Conservation (phyloP, 2,797 vertebrate species). For the Oreortyx pictus region DNA sequence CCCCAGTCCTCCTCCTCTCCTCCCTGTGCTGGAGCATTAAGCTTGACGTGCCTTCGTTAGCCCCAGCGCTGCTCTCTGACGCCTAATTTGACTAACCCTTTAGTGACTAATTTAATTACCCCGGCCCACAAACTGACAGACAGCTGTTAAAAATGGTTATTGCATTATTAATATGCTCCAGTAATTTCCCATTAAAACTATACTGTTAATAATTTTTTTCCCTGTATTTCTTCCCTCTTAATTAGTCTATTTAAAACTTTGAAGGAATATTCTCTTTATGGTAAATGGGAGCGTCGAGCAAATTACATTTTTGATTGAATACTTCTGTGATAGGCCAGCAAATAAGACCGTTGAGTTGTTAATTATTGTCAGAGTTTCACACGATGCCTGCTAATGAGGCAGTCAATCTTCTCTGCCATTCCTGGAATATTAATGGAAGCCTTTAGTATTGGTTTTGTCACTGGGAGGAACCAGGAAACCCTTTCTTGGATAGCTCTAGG, state of each 20-base stretch:
- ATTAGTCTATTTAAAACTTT: constrained; percentile 87
- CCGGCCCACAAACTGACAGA: constrained; percentile 80
- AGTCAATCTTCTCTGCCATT: constrained; percentile 81
- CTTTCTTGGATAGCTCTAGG: rapidly evolving
- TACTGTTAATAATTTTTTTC: constrained; percentile 81
- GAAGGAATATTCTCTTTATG: constrained; percentile 83
- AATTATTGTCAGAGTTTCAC: constrained; percentile 85
- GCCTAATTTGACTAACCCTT: constrained; percentile 75
- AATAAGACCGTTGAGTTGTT: constrained; percentile 84
- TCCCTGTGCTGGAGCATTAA: background rate
- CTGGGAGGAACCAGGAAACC: background rate
- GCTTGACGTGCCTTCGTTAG: background rate
- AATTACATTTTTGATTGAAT: constrained; percentile 88
- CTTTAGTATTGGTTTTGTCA: constrained; percentile 52
- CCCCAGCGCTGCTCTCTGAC: background rate
- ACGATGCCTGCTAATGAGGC: constrained; percentile 82
- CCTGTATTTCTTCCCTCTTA: constrained; percentile 85
- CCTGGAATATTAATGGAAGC: constrained; percentile 78
- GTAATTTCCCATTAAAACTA: constrained; percentile 86
- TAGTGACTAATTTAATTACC: constrained; percentile 84
- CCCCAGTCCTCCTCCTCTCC: background rate
- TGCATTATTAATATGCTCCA: constrained; percentile 85
- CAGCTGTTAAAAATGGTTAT: constrained; percentile 86
- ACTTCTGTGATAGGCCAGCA: constrained; percentile 84
- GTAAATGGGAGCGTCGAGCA: constrained; percentile 80